A percentile compares a stretch with the other conserved stretches of the same genome.
Evolutionary conservation across 1,140 invertebrate species (phyloP).

Genomic region (Trichomalopsis sarcophagae): DNA sequence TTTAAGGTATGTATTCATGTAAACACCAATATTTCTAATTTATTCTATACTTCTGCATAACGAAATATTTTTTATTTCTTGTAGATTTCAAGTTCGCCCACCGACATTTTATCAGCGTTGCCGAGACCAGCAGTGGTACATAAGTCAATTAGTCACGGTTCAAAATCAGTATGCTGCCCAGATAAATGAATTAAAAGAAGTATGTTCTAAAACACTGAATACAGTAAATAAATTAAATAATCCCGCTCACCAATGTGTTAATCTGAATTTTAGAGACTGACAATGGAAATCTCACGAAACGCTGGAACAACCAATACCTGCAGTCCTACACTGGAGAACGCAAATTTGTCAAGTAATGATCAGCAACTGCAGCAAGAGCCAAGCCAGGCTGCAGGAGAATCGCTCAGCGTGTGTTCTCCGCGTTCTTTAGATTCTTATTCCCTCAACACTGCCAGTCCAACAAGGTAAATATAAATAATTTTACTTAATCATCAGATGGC

Average conservation of each 20-base stretch:
- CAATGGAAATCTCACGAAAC: slow-evolving; percentile 84
- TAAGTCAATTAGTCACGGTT: slow-evolving; percentile 87
- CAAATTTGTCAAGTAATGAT: slow-evolving; percentile 21
- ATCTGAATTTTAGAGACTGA: slow-evolving; percentile 76
- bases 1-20: slow-evolving; percentile 75
- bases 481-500: slow-evolving; percentile 8
- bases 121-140: slow-evolving; percentile 95
- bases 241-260: not conserved
- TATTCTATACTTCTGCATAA: slow-evolving; percentile 1
- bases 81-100: slow-evolving; percentile 92
- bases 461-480: slow-evolving; percentile 54
- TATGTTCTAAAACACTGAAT: slow-evolving; percentile 65
- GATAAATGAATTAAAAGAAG: slow-evolving; percentile 91
- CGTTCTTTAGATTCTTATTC: slow-evolving; percentile 63
- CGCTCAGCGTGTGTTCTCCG: slow-evolving; percentile 54
- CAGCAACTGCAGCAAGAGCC: slow-evolving; percentile 51
- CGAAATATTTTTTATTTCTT: slow-evolving; percentile 36
- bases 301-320: slow-evolving; percentile 70
- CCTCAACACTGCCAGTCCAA: slow-evolving; percentile 56
- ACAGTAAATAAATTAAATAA: slow-evolving; percentile 11
- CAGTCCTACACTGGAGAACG: slow-evolving; percentile 50
- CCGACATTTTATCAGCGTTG: slow-evolving; percentile 96
- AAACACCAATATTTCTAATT: slow-evolving; percentile 4
- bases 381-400: slow-evolving; percentile 57
- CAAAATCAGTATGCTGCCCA: slow-evolving; percentile 88